phyloP scores from a whole-genome alignment of 1,140 invertebrate genomes.

The Drosophila yakuba region DNA sequence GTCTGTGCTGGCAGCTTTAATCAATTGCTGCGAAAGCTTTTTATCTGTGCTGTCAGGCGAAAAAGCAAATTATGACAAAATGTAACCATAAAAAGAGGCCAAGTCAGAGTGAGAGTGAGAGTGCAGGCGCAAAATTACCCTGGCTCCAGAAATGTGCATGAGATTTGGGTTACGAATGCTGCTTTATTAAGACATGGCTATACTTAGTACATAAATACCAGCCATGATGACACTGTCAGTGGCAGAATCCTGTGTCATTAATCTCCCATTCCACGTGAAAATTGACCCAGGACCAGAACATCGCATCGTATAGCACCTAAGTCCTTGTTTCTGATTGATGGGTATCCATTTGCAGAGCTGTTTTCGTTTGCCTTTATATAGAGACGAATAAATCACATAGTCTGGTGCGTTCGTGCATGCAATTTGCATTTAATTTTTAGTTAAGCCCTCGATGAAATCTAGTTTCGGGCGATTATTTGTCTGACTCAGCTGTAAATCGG shows the following conservation, averaged over 20 bases:
- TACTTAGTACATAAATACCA: constrained; percentile 21
- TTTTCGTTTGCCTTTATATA: constrained; percentile 39
- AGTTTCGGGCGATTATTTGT: constrained; percentile 54
- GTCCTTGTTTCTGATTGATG: constrained; percentile 30
- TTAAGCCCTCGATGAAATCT: constrained; percentile 29
- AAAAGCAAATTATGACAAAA: constrained; percentile 67
- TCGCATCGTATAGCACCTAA: constrained; percentile 27
- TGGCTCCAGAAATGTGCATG: constrained; percentile 41
- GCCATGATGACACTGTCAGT: constrained; percentile 50
- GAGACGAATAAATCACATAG: constrained; percentile 61
- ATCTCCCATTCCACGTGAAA: constrained; percentile 31
- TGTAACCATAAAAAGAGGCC: constrained; percentile 7
- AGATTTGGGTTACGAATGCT: constrained; percentile 18
- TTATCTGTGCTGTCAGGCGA: constrained; percentile 51
- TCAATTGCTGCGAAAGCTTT: constrained; percentile 56
- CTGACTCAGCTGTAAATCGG: constrained; percentile 34
- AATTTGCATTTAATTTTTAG: constrained; percentile 75
- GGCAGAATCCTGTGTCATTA: constrained; percentile 38
- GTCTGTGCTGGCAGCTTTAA: constrained; percentile 65
- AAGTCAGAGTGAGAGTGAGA: neutral
- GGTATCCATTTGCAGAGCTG: constrained; percentile 29
- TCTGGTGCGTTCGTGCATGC: constrained; percentile 58
- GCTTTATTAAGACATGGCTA: constrained; percentile 19
- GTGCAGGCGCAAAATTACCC: constrained; percentile 11
- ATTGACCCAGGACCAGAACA: constrained; percentile 13